Percentiles rank a stretch among this genome's conserved stretches.
These are phyloP conservation scores for Dicroscelio sp. DNA, from an alignment of 2,888 invertebrate species.

Conservation along the genomic window DNA sequence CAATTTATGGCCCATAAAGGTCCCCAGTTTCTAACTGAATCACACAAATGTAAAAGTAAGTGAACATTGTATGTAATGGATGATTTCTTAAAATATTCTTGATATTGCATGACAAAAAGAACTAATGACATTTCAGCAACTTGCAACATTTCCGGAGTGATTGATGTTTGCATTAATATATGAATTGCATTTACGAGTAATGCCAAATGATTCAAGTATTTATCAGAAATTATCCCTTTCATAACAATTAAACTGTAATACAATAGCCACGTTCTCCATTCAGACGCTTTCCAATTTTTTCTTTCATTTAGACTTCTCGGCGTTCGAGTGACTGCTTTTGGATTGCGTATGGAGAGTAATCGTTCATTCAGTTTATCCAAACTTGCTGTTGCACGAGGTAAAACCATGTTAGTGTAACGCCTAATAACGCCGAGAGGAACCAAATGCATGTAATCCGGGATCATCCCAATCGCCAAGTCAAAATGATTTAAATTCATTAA, in stretches of 20 bases:
- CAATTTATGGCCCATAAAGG: constrained; percentile 55
- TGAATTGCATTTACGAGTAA: constrained; percentile 14
- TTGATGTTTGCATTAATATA: constrained; percentile 14
- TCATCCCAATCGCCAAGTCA: no score
- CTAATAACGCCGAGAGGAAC: no score
- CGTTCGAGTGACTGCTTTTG: not conserved
- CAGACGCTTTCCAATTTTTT: constrained; percentile 41
- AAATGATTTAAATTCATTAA: no score
- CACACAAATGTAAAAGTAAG: constrained; percentile 36
- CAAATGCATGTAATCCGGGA: no score
- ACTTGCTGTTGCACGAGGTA: no score
- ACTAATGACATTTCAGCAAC: constrained; percentile 6
- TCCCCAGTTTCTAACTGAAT: constrained; percentile 43
- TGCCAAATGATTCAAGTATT: constrained; percentile 21
- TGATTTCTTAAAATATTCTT: constrained; percentile 30
- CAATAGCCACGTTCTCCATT: constrained; percentile 40
- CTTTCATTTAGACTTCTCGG: constrained; percentile 32
- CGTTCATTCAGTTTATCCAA: no score
- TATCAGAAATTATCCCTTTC: not conserved
- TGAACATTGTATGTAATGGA: constrained; percentile 44
- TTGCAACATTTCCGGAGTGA: not conserved
- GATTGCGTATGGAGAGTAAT: not conserved
- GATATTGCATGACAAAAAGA: constrained; percentile 9
- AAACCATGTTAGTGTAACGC: no score
- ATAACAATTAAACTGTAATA: constrained; percentile 17